A percentile compares a stretch with the other conserved stretches of the same genome.
Conservation (phyloP, 1,140 invertebrate species). For the Bombus polaris region DNA sequence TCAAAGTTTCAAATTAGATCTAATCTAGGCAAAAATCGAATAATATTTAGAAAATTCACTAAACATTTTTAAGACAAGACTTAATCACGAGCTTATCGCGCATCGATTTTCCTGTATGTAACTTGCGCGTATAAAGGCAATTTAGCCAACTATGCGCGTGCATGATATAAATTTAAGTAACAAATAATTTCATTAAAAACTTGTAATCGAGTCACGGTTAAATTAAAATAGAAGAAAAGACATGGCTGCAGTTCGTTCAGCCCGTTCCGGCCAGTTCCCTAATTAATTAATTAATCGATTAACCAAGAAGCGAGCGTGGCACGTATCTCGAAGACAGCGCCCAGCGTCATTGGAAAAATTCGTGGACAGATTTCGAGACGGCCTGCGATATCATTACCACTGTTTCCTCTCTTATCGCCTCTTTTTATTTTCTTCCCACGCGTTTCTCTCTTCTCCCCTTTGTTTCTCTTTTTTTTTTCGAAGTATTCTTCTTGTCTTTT, state of each 20-base stretch:
- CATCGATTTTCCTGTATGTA: background rate
- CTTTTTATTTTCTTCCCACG: slow-evolving; percentile 3
- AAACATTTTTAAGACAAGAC: background rate
- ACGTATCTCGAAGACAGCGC: slow-evolving; percentile 45
- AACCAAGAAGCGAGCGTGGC: slow-evolving; percentile 23
- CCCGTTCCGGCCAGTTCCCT: slow-evolving; percentile 47
- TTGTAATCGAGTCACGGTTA: background rate
- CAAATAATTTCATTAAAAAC: background rate
- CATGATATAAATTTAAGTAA: background rate
- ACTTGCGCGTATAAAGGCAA: background rate
- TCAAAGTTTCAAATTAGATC: no score
- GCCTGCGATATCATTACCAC: slow-evolving; percentile 59
- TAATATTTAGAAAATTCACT: background rate
- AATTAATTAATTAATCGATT: slow-evolving; percentile 50
- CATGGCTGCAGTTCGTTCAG: slow-evolving; percentile 28
- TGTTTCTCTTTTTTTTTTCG: background rate
- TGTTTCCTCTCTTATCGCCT: background rate
- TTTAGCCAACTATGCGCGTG: background rate
- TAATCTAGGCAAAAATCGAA: background rate
- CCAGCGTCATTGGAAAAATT: slow-evolving; percentile 72
- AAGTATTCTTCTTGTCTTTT: background rate
- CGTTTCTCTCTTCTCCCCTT: background rate
- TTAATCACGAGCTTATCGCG: background rate
- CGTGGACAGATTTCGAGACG: slow-evolving; percentile 74
- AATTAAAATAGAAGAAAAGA: background rate